These are phyloP conservation scores for Andrena chrysosceles DNA, from an alignment of 2,888 invertebrate genomes.

Conservation along the genomic window DNA sequence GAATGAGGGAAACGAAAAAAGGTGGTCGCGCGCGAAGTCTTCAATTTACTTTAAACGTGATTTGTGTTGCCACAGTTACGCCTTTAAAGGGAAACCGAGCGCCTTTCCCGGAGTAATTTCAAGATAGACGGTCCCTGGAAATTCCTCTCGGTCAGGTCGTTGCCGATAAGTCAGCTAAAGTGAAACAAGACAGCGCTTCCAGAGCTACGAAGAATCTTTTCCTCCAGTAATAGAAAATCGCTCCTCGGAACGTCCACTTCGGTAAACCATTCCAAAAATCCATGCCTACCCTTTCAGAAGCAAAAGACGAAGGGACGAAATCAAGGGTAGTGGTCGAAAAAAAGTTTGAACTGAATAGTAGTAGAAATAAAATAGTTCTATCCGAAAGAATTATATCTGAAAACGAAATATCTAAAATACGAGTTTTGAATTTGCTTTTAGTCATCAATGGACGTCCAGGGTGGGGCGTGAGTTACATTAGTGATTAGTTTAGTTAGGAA, in stretches of 20 bases:
- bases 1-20: too few relatives aligned
- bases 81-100: background rate
- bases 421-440: too few relatives aligned
- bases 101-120: background rate
- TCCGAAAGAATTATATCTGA: background rate
- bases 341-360: too few relatives aligned
- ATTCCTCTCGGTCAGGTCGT: background rate
- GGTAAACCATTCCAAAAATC: background rate
- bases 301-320: background rate
- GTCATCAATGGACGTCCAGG: background rate
- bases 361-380: too few relatives aligned
- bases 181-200: slow-evolving; percentile 6
- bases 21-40: slow-evolving; percentile 7
- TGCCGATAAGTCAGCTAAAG: slow-evolving; percentile 5
- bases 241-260: background rate
- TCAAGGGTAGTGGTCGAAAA: too few relatives aligned
- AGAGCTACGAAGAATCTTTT: background rate
- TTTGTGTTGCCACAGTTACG: slow-evolving; percentile 17
- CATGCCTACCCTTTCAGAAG: background rate
- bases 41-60: slow-evolving; percentile 23
- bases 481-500: slow-evolving; percentile 19
- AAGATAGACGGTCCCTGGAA: slow-evolving; percentile 10
- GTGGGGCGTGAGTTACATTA: slow-evolving; percentile 1
- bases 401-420: background rate
- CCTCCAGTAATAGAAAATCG: background rate